Percentiles rank a stretch among this genome's conserved stretches.
Conservation (phyloP, 2,113 vertebrate species). For the Pleuronectes platessa region DNA sequence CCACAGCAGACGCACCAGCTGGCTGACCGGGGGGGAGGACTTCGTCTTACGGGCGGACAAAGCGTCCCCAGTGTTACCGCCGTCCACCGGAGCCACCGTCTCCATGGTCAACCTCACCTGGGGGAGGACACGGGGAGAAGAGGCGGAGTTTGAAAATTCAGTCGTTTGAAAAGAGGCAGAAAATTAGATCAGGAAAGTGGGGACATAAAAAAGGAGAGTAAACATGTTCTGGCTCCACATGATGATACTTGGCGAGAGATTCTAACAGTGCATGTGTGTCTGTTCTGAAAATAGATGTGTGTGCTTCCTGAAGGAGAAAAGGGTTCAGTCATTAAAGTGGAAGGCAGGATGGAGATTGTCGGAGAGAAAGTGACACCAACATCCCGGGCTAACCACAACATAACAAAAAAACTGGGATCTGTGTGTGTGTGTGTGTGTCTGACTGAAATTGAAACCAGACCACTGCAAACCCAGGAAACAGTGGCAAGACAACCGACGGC, state of each 20-base stretch:
- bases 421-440: not conserved
- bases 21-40: conserved; percentile 79
- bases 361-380: conserved; percentile 49
- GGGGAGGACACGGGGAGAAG: not conserved
- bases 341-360: conserved; percentile 22
- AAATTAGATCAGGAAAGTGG: not conserved
- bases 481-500: conserved; percentile 34
- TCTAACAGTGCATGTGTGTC: conserved; percentile 1
- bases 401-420: conserved; percentile 48
- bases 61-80: conserved; percentile 29
- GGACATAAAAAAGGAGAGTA: not conserved
- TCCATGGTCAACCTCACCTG: conserved; percentile 95
- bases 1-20: conserved; percentile 89
- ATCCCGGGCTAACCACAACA: conserved; percentile 43
- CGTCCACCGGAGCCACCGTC: conserved; percentile 72
- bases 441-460: conserved; percentile 63
- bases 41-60: conserved; percentile 51
- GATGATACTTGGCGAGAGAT: conserved; percentile 12
- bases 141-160: not conserved
- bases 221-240: conserved; percentile 5
- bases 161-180: not conserved
- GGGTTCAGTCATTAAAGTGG: conserved; percentile 4
- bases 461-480: conserved; percentile 20
- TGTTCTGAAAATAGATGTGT: conserved; percentile 24
- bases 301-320: conserved; percentile 10